Conservation (phyloP, 2,113 vertebrate genomes). For the Tylochromis polylepis region DNA sequence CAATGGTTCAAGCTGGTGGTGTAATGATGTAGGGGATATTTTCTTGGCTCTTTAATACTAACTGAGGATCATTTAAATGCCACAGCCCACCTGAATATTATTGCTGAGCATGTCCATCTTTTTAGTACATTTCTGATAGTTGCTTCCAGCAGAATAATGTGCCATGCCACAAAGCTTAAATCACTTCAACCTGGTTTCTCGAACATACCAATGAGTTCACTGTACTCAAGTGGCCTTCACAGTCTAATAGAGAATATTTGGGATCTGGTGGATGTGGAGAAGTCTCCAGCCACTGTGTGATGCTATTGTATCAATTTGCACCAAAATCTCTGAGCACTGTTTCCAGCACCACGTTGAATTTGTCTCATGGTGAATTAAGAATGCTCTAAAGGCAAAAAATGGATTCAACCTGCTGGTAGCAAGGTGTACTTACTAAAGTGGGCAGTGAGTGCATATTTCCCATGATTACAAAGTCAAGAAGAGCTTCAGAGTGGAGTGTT, state of each 20-base stretch:
- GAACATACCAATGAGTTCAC: background rate
- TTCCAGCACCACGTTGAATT: background rate
- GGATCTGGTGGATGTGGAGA: background rate
- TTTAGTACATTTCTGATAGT: background rate
- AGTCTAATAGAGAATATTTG: background rate
- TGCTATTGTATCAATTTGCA: rapidly evolving
- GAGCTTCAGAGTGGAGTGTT: background rate
- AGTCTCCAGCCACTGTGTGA: background rate
- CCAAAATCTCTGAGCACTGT: background rate
- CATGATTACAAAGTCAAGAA: background rate
- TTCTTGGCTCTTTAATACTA: background rate
- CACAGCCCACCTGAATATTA: background rate
- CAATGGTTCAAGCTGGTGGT: background rate
- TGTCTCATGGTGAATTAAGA: background rate
- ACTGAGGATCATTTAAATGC: background rate
- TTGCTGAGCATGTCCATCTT: background rate
- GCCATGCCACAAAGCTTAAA: background rate
- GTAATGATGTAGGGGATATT: background rate
- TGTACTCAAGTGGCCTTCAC: background rate
- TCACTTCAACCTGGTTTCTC: background rate
- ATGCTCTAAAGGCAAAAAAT: background rate
- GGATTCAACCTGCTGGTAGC: background rate
- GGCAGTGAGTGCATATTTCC: background rate
- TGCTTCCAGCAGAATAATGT: background rate
- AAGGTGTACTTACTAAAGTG: background rate